Evolutionary conservation across 2,797 vertebrate genomes (phyloP).

Genomic region (Sandelia bainsii): DNA sequence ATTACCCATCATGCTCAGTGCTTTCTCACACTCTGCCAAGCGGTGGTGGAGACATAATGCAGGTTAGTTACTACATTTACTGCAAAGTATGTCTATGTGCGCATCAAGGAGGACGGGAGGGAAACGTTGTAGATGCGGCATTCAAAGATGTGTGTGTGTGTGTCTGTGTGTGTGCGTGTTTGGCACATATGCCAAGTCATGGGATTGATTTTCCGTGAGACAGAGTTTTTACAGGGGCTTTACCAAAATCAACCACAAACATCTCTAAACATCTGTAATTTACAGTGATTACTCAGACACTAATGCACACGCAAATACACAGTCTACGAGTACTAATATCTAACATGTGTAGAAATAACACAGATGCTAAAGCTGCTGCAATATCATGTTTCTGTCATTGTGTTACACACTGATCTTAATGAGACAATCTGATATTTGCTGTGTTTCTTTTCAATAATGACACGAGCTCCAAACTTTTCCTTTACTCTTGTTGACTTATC

Average conservation of each 20-base stretch:
- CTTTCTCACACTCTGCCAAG: slow-evolving; percentile 83
- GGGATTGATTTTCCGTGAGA: slow-evolving; percentile 84
- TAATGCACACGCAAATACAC: slow-evolving; percentile 34
- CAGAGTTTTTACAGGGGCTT: slow-evolving; percentile 82
- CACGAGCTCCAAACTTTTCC: slow-evolving; percentile 42
- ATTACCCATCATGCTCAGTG: slow-evolving; percentile 82
- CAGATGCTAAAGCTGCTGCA: slow-evolving; percentile 32
- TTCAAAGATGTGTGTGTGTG: slow-evolving; percentile 61
- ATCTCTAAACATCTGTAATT: slow-evolving; percentile 80
- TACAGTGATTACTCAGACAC: slow-evolving; percentile 69
- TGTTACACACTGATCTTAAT: slow-evolving; percentile 25
- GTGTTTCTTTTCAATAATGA: slow-evolving; percentile 17
- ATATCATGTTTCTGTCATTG: slow-evolving; percentile 24
- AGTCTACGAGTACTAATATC: slow-evolving; percentile 69
- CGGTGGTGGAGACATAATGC: slow-evolving; percentile 68
- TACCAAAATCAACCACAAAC: slow-evolving; percentile 81
- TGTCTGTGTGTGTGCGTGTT: slow-evolving; percentile 49
- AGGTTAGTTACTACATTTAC: slow-evolving; percentile 74
- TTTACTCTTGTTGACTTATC: slow-evolving; percentile 45
- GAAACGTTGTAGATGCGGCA: slow-evolving; percentile 33
- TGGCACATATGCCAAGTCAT: slow-evolving; percentile 72
- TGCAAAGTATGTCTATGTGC: slow-evolving; percentile 51
- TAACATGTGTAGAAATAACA: slow-evolving; percentile 67
- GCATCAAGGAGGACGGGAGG: slow-evolving; percentile 33
- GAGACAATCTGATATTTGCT: slow-evolving; percentile 1